phyloP scores from a whole-genome alignment of 2,888 invertebrate genomes.

The Tetanocera ferruginea region DNA sequence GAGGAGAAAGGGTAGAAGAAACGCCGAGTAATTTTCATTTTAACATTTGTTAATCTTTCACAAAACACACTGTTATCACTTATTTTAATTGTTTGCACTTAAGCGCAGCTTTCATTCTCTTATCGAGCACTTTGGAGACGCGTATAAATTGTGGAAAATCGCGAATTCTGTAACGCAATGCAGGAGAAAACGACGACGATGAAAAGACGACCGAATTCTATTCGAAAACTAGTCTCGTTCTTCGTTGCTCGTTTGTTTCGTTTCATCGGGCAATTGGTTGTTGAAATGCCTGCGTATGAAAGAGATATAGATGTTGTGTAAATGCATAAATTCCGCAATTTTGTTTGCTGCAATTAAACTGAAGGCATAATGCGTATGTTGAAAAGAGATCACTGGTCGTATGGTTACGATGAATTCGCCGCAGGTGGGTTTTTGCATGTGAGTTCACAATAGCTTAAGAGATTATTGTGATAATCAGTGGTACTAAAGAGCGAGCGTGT shows the following conservation, averaged over 20 bases:
- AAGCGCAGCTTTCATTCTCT: conserved; percentile 30
- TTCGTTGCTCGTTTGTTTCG: conserved; percentile 22
- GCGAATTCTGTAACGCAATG: conserved; percentile 43
- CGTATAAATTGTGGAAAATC: conserved; percentile 27
- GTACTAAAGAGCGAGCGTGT: too few relatives aligned
- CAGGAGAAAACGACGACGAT: conserved; percentile 45
- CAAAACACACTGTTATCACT: conserved; percentile 29
- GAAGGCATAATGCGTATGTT: not conserved
- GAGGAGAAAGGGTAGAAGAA: conserved; percentile 31
- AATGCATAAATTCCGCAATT: not conserved
- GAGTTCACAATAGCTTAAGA: not conserved
- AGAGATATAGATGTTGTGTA: not conserved
- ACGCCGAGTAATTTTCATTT: conserved; percentile 46
- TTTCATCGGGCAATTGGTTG: not conserved
- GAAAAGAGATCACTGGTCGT: not conserved
- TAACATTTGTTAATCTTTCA: conserved; percentile 18
- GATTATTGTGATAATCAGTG: not conserved
- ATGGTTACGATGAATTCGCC: conserved; percentile 23
- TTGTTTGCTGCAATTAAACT: not conserved
- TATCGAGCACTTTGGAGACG: conserved; percentile 29
- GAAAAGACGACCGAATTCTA: conserved; percentile 46
- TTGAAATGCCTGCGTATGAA: not conserved
- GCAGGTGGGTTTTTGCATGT: conserved; percentile 33
- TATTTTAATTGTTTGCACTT: conserved; percentile 32
- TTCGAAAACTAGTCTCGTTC: conserved; percentile 42